A percentile compares a stretch with the other conserved stretches of the same genome.
Conservation (phyloP, 2,113 vertebrate genomes). For the Puma concolor region DNA sequence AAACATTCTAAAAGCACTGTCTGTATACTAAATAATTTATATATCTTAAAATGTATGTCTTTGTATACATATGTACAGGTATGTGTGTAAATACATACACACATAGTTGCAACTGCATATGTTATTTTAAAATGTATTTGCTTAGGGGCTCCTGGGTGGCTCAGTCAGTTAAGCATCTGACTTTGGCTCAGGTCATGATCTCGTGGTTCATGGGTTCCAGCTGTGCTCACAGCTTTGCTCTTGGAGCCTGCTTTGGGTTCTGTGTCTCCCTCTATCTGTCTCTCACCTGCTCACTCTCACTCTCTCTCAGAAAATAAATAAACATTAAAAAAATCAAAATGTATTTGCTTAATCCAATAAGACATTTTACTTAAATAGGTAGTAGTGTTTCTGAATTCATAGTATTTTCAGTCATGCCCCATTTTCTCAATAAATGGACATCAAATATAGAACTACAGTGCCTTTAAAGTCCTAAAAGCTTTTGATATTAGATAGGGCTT, state of each 20-base stretch:
- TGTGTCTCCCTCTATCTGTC: too few species aligned
- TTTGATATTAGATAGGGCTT: not conserved
- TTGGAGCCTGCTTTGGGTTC: too few species aligned
- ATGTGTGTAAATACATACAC: too few species aligned
- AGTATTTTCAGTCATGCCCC: not conserved
- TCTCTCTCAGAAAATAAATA: too few species aligned
- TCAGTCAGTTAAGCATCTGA: too few species aligned
- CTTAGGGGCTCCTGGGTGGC: not conserved
- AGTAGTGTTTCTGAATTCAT: not conserved
- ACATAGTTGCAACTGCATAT: not conserved
- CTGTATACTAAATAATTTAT: not conserved
- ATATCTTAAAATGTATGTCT: not conserved
- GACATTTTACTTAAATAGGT: not conserved
- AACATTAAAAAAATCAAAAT: not conserved
- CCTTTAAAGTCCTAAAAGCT: not conserved
- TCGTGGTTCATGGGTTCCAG: too few species aligned
- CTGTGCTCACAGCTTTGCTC: too few species aligned
- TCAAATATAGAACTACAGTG: not conserved
- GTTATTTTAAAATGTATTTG: not conserved
- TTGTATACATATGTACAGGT: rapidly evolving
- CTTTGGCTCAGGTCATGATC: too few species aligned
- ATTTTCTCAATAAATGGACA: not conserved
- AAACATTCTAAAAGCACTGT: not conserved
- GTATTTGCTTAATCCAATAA: not conserved
- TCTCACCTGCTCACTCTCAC: too few species aligned